Evolutionary conservation across 2,888 invertebrate genomes (phyloP).

Genomic region (Sphaerophoria taeniata): DNA sequence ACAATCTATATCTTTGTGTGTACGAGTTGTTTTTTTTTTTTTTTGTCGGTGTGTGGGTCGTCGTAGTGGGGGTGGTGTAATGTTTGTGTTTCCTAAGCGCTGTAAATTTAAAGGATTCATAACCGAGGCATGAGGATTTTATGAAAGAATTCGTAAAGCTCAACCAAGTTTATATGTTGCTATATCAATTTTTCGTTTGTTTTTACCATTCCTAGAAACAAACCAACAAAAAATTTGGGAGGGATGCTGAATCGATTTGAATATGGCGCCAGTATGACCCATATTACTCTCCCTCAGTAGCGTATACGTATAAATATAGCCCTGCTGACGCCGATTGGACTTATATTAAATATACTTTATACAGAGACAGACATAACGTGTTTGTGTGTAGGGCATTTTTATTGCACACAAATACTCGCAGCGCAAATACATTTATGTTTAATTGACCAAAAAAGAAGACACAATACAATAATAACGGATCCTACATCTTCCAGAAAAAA

Average conservation of each 20-base stretch:
- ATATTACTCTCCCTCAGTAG: conserved; percentile 61
- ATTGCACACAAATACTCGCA: conserved; percentile 35
- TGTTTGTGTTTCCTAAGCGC: conserved; percentile 34
- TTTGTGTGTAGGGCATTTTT: conserved; percentile 32
- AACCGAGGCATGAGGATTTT: conserved; percentile 36
- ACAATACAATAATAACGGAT: conserved; percentile 24
- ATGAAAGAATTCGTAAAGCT: conserved; percentile 24
- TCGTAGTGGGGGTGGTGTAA: conserved; percentile 12
- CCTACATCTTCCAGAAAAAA: neutral
- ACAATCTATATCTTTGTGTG: neutral
- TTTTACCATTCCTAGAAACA: conserved; percentile 20
- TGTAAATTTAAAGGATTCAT: conserved; percentile 60
- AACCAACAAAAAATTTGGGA: neutral
- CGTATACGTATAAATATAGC: conserved; percentile 53
- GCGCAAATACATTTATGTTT: conserved; percentile 21
- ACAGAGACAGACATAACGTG: conserved; percentile 61
- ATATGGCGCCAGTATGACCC: conserved; percentile 71
- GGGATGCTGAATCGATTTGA: conserved; percentile 72
- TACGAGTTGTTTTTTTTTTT: neutral
- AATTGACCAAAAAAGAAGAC: conserved; percentile 31
- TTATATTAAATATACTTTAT: conserved; percentile 10
- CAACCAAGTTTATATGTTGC: neutral
- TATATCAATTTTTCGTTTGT: neutral
- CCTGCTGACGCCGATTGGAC: conserved; percentile 62
- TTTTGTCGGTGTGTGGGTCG: neutral